A percentile compares a stretch with the other conserved stretches of the same genome.
These are phyloP conservation scores for Pandion haliaetus DNA, from an alignment of 2,113 vertebrate genomes.

Conservation along the genomic window DNA sequence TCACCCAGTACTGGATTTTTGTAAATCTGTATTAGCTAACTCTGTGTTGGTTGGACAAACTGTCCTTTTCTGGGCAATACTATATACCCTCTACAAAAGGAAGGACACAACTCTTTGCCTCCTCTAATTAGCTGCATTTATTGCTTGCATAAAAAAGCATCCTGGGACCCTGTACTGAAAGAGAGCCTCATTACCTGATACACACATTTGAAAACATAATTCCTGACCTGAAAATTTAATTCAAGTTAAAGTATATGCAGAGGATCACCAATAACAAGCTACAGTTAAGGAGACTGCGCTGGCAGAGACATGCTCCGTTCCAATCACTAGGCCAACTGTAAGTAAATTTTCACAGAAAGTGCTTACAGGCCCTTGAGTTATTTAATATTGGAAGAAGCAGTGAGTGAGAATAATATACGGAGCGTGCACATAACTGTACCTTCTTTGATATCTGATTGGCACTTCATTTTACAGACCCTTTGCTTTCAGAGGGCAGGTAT, in stretches of 20 bases:
- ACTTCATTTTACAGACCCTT: not conserved
- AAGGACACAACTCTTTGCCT: not conserved
- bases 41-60: not conserved
- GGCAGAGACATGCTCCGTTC: rapidly evolving
- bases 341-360: not conserved
- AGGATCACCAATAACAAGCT: not conserved
- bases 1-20: not conserved
- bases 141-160: not conserved
- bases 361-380: not conserved
- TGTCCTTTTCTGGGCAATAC: not conserved
- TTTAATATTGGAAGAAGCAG: not conserved
- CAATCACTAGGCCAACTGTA: not conserved
- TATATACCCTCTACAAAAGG: not conserved
- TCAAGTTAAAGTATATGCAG: not conserved
- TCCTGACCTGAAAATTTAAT: not conserved
- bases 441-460: not conserved
- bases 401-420: not conserved
- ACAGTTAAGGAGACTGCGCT: not conserved
- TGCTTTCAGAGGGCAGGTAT: not conserved
- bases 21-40: not conserved
- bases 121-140: not conserved
- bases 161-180: not conserved
- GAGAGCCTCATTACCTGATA: not conserved
- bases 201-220: not conserved
- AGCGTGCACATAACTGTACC: not conserved